Evolutionary conservation across 1,140 invertebrate genomes (phyloP), one percentile per base, ranked within the genome.

Genomic region (Matsumurasca onukii): DNA sequence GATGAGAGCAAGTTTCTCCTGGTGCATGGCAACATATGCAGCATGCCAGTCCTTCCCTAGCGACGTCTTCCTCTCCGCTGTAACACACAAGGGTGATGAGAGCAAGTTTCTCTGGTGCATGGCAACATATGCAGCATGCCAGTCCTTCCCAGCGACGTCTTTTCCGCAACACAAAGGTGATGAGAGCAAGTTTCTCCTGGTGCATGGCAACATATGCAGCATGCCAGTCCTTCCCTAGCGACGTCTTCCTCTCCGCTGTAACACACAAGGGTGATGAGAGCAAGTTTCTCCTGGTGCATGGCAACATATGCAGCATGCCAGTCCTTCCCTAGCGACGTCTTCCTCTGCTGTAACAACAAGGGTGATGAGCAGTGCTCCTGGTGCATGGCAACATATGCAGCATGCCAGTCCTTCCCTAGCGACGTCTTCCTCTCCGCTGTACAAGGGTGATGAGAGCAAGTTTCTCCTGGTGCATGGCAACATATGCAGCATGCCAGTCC

Each of bases 161-260:
- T 92, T 86, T 9, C 86, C 82, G 77, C 91, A 89, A 31, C 82
- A 82, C 15, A 90, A 90, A 2, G 89, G 85, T 27, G 86, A 84
- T 29, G 92, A 77, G 0, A 89, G 91, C 77, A 92, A 92, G 76
- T 88, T 89, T 76, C 91, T 92, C 77, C 91, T 91, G 76, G 88
- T 87, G 76, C 91, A 92, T 68, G 84, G 83, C 61, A 93, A 78
- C 69, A 77, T 91, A 92, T 13, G 81, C 82, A 5, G 86, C 79
- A 72, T 92, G 91, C 90, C 90, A 93, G 76, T 92, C 90, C 77
- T 92, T 92, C 3, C 91, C 90, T 55, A 92, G 76, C 13, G 89
- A 92, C 0, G 87, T 87, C 75, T 91, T 89, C 69, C 90, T 83
- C 77, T 92, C 91, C 61, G 90, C 91, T 92, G 78, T 67, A 86